Percentiles rank a stretch among this genome's conserved stretches.
phyloP scores from a whole-genome alignment of 2,113 vertebrate genomes.

The Tenrec ecaudatus region DNA sequence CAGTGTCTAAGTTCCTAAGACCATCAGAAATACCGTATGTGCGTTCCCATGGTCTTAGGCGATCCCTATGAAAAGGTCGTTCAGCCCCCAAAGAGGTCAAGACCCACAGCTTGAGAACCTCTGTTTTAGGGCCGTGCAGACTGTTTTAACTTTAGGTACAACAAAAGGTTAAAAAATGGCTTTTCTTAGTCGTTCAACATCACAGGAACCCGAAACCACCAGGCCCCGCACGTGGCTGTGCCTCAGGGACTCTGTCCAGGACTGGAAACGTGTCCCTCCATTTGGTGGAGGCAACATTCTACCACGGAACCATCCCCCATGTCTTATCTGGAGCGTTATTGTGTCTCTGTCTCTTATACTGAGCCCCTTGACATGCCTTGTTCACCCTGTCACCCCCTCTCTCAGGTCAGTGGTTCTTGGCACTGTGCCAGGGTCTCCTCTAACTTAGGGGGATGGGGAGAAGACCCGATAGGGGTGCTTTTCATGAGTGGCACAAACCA shows the following conservation, averaged over 20 bases:
- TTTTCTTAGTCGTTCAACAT: not conserved
- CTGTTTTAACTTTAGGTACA: too few species aligned
- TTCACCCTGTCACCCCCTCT: not conserved
- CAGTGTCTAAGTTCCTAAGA: too few species aligned
- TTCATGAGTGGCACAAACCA: not conserved
- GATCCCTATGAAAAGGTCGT: too few species aligned
- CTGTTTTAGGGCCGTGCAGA: too few species aligned
- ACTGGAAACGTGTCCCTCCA: not conserved
- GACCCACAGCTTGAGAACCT: too few species aligned
- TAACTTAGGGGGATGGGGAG: not conserved
- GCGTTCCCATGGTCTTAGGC: too few species aligned
- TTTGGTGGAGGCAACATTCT: not conserved
- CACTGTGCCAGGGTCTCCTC: not conserved
- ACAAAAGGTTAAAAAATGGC: too few species aligned
- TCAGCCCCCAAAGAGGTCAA: too few species aligned
- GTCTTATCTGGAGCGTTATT: not conserved
- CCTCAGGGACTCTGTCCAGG: not conserved
- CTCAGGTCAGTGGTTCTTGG: fast-evolving
- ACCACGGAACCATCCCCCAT: not conserved
- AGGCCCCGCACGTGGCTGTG: not conserved
- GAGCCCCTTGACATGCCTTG: too few species aligned
- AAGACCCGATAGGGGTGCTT: not conserved
- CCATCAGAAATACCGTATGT: too few species aligned
- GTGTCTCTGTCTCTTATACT: not conserved
- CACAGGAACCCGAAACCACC: not conserved